Conservation (phyloP, 2,113 vertebrate genomes). For the Psophia crepitans region DNA sequence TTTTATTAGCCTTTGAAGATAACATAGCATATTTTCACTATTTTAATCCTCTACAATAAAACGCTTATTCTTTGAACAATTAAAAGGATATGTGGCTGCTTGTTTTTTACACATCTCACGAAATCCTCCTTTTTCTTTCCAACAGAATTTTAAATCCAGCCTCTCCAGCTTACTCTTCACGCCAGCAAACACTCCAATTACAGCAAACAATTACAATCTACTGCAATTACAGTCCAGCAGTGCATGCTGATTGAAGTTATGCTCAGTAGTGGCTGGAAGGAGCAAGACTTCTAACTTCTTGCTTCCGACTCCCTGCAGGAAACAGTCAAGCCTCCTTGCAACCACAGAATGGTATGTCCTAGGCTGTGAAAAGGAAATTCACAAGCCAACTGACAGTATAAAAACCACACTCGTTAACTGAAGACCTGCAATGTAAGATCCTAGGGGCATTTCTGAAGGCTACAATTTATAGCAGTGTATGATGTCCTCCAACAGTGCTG, state of each 20-base stretch:
- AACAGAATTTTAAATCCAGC: background rate
- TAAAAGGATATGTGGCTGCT: background rate
- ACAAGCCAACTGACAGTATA: background rate
- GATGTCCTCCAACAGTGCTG: background rate
- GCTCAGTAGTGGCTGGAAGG: background rate
- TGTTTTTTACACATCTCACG: background rate
- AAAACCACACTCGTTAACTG: rapidly evolving
- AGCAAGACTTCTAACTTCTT: background rate
- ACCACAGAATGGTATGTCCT: background rate
- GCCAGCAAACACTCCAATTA: background rate
- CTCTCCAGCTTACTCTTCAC: background rate
- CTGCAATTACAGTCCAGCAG: background rate
- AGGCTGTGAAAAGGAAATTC: background rate
- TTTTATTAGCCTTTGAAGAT: background rate
- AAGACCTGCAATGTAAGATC: background rate
- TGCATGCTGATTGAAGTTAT: background rate
- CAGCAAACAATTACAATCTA: background rate
- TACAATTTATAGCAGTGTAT: background rate
- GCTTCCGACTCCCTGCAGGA: background rate
- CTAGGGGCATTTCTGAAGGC: background rate
- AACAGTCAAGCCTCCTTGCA: background rate
- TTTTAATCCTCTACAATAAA: background rate
- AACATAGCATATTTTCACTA: background rate
- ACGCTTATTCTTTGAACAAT: background rate
- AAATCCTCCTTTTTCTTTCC: background rate